Percentiles rank a stretch among this genome's conserved stretches.
Evolutionary conservation across 2,888 invertebrate genomes (phyloP).

Genomic region (Volucella bombylans): DNA sequence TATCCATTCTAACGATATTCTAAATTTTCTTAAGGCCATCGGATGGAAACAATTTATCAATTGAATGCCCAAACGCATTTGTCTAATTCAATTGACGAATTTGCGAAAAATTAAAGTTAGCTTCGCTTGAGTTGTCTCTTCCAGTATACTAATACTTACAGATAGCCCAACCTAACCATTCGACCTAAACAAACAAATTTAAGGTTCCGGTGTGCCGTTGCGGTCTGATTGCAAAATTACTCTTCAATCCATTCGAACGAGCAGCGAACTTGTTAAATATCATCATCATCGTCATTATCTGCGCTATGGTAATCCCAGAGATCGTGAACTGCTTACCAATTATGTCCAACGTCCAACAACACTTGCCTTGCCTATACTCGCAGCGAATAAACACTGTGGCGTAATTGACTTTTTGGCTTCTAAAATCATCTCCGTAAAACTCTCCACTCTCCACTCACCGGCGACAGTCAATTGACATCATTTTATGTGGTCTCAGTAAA

Average conservation of each 20-base stretch:
- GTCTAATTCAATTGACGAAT: slow-evolving; percentile 31
- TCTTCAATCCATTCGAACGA: slow-evolving; percentile 55
- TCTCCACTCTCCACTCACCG: slow-evolving; percentile 23
- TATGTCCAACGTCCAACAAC: slow-evolving; percentile 9
- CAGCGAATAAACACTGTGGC: slow-evolving; percentile 4
- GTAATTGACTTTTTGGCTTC: slow-evolving; percentile 66
- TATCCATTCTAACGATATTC: no score
- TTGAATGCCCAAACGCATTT: slow-evolving; percentile 6
- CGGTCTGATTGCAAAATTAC: slow-evolving; percentile 67
- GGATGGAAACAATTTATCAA: slow-evolving; percentile 32
- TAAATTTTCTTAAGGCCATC: slow-evolving; percentile 1
- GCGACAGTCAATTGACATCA: slow-evolving; percentile 55
- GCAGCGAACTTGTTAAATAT: slow-evolving; percentile 56
- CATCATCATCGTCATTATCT: slow-evolving; percentile 20
- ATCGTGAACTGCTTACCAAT: slow-evolving; percentile 51
- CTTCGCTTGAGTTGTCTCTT: neutral
- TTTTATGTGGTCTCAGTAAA: slow-evolving; percentile 41
- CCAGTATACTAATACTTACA: neutral
- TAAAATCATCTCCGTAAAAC: slow-evolving; percentile 14
- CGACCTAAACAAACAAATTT: slow-evolving; percentile 61
- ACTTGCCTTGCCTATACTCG: neutral
- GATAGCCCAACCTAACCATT: slow-evolving; percentile 30
- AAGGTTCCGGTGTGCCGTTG: slow-evolving; percentile 62
- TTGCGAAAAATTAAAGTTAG: slow-evolving; percentile 26
- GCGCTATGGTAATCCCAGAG: slow-evolving; percentile 24